phyloP scores from a whole-genome alignment of 53 echinoderm and acorn worm species.

The Paracentrotus lividus region DNA sequence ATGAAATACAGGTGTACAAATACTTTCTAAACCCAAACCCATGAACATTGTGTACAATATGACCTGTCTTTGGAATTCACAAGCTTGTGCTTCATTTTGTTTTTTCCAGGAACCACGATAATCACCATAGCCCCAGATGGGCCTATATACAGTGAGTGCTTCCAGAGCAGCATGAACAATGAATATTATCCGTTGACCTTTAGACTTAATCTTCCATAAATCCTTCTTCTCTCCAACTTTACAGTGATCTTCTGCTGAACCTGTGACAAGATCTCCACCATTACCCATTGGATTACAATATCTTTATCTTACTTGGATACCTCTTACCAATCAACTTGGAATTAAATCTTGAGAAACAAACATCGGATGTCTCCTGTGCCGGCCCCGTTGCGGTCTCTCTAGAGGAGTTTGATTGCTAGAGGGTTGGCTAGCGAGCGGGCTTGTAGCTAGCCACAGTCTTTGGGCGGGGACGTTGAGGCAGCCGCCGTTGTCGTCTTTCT shows the following conservation, averaged over 20 bases:
- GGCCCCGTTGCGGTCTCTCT: not conserved
- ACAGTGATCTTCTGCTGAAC: conserved; percentile 1
- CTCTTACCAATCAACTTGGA: conserved; percentile 19
- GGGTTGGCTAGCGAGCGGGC: conserved; percentile 22
- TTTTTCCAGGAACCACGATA: not conserved
- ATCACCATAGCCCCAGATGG: not conserved
- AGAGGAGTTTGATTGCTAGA: conserved; percentile 34
- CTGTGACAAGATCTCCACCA: conserved; percentile 1
- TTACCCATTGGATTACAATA: not conserved
- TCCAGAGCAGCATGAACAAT: not conserved
- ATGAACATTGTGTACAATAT: too few relatives aligned
- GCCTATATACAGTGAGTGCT: too few relatives aligned
- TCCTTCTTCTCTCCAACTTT: not conserved
- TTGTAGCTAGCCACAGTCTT: not conserved
- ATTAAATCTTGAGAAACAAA: conserved; percentile 10
- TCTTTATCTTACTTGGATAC: conserved; percentile 31
- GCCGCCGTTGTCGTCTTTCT: conserved; percentile 19
- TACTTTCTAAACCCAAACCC: too few relatives aligned
- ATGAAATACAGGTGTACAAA: too few relatives aligned
- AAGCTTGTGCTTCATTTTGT: not conserved
- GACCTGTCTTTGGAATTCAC: too few relatives aligned
- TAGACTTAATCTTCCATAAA: not conserved
- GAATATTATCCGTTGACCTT: not conserved
- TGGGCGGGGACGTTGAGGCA: conserved; percentile 21
- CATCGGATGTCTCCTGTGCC: not conserved